phyloP scores from a whole-genome alignment of 2,888 invertebrate species.

The Hemicrepidius hirtus region DNA sequence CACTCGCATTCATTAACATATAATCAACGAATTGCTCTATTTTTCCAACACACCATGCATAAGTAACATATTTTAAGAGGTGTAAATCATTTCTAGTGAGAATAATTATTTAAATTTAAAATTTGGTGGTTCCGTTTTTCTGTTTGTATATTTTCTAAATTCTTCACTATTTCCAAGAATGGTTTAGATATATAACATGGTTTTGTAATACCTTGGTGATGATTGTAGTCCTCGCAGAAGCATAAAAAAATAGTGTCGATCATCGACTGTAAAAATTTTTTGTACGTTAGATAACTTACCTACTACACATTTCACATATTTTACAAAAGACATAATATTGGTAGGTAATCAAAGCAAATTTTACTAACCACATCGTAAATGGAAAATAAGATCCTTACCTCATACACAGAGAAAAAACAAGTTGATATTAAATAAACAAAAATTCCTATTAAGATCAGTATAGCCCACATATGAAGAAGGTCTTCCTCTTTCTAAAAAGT shows the following conservation, averaged over 20 bases:
- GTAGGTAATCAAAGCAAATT: no score
- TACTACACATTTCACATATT: no score
- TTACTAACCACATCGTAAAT: no score
- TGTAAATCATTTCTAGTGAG: no score
- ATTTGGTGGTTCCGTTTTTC: no score
- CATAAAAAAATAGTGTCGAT: background rate
- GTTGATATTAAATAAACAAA: background rate
- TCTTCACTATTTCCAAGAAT: background rate
- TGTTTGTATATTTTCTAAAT: background rate
- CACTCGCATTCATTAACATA: no score
- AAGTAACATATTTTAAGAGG: no score
- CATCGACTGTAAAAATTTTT: background rate
- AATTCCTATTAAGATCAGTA: background rate
- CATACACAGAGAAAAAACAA: background rate
- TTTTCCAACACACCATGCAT: no score
- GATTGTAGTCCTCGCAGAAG: slow-evolving; percentile 4
- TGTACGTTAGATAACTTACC: no score
- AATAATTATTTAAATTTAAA: no score
- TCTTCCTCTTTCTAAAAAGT: background rate
- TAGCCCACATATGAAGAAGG: background rate
- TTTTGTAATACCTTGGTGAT: background rate
- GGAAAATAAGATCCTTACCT: background rate
- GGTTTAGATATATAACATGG: background rate
- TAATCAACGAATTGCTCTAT: no score
- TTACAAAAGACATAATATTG: no score